Percentiles rank a stretch among this genome's conserved stretches.
Conservation (phyloP, 2,888 invertebrate genomes). For the Phania funesta region DNA sequence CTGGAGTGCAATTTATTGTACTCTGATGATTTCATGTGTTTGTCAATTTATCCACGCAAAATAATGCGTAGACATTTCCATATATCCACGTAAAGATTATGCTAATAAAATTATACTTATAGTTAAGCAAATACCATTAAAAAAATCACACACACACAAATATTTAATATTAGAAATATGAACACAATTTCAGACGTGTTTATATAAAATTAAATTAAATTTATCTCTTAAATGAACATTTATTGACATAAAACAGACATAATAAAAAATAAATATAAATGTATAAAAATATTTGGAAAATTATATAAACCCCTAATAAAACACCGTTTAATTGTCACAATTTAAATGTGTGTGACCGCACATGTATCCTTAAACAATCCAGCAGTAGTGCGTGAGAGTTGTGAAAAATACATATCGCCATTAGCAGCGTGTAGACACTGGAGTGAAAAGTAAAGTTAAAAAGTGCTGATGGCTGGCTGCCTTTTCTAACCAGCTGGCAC, state of each 20-base stretch:
- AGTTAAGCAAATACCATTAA: constrained; percentile 24
- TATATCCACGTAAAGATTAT: neutral
- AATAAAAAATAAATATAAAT: neutral
- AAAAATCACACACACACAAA: neutral
- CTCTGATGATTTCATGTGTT: neutral
- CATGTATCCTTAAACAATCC: constrained; percentile 1
- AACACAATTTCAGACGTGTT: constrained; percentile 6
- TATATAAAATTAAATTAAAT: constrained; percentile 37
- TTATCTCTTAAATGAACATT: constrained; percentile 37
- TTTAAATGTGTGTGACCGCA: constrained; percentile 12
- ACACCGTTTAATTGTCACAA: constrained; percentile 31
- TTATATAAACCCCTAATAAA: neutral
- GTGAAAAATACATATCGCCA: constrained; percentile 37
- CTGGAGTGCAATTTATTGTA: neutral
- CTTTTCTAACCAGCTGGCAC: neutral
- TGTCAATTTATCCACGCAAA: neutral
- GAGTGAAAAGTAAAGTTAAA: neutral
- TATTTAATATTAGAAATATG: neutral
- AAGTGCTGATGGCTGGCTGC: neutral
- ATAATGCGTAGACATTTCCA: neutral
- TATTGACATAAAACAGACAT: constrained; percentile 46
- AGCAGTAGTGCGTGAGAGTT: constrained; percentile 48
- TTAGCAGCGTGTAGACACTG: constrained; percentile 25
- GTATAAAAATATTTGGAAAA: neutral
- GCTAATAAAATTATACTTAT: constrained; percentile 23